phyloP scores from a whole-genome alignment of 2,113 vertebrate species.

The Melanerpes aurifrons region DNA sequence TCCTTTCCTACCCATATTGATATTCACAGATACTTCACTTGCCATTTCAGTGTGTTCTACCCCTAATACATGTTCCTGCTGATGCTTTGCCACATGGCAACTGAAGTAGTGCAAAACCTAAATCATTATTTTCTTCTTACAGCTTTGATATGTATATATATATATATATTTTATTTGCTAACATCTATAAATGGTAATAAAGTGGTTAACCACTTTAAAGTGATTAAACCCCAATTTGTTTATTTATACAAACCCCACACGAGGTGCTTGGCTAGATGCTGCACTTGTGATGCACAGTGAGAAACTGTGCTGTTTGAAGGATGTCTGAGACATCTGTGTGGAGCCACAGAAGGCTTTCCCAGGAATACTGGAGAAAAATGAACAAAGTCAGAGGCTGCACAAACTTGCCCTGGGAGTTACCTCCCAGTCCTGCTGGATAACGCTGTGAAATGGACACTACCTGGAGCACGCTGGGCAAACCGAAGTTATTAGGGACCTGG shows the following conservation, averaged over 20 bases:
- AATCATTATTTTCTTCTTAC: not conserved
- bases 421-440: not conserved
- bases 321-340: not conserved
- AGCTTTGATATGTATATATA: conserved; percentile 36
- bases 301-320: not conserved
- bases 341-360: not conserved
- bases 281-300: conserved; percentile 1
- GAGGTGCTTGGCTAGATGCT: conserved; percentile 9
- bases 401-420: not conserved
- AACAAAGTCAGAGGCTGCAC: not conserved
- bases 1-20: not conserved
- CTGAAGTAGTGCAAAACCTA: not conserved
- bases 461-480: not conserved
- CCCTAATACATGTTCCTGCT: not conserved
- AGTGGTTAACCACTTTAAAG: conserved; percentile 61
- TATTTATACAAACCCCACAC: conserved; percentile 18
- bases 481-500: not conserved
- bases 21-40: not conserved
- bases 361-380: not conserved
- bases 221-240: conserved; percentile 40
- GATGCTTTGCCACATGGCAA: conserved; percentile 36
- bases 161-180: conserved; percentile 4
- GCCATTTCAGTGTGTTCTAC: not conserved
- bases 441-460: not conserved
- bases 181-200: conserved; percentile 37